Base-by-base conservation (phyloP, 2,113 vertebrate genomes). In the Pandion haliaetus region DNA sequence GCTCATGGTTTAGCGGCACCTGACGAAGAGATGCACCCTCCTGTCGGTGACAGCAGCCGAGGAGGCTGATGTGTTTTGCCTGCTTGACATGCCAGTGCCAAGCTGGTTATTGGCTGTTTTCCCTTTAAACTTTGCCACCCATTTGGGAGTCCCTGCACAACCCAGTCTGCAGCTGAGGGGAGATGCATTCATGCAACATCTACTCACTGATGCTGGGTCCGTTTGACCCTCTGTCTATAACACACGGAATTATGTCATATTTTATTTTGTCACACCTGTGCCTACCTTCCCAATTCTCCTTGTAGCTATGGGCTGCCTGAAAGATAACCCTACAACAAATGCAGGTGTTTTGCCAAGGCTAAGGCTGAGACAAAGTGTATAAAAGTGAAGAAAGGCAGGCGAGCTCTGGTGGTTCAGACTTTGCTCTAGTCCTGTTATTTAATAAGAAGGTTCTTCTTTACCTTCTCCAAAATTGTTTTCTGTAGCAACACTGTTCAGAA, bases 31-130 rank as follows among this genome's bases (percentile, higher is more conserved):
- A 36, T 32, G 25, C 8, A 59, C 8, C 23, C 17, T 88, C 47
- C 47, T 18, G 25, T 25, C 50, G 65, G 36, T 42, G 78, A 24
- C 0, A 0, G 38, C 16, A 69, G 32, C 2, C 0, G 2, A 44
- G 28, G 18, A 49, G 14, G 16, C n/a, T 40, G 42, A 17, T 61
- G 31, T 54, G 44, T 74, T 73, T 61, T 52, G 34, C 38, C 42
- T 67, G 23, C 12, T 49, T 45, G 29, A 49, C 9, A 44, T 2
- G 8, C 24, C n/a, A 47, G 47, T 17, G 38, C 66, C 70, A 40
- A 40, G 20, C 9, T 76, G 74, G n/a, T 55, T 72, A 10, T 38
- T 45, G 40, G 7, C n/a, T 25, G 5, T 44, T 85, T 55, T 55
- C 36, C 24, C 28, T 85, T 62, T 34, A 34, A 40, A 67, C 4